Evolutionary conservation across 2,888 invertebrate species (phyloP).

Genomic region (Periphyllus acericola): DNA sequence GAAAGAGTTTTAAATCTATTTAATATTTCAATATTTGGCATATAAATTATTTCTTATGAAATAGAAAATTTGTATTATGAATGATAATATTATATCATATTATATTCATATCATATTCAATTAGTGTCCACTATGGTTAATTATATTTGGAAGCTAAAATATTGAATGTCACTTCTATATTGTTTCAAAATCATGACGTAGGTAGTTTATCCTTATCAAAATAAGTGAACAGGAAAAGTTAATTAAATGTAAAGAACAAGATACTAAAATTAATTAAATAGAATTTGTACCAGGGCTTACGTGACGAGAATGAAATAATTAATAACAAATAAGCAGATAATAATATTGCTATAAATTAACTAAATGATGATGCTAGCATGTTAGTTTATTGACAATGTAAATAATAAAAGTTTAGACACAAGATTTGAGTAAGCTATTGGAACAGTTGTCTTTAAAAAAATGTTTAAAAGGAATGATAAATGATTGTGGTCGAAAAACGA

Average conservation of each 20-base stretch:
- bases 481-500: not conserved
- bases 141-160: conserved; percentile 8
- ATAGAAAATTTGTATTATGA: not conserved
- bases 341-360: conserved; percentile 11
- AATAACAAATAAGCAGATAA: not conserved
- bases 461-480: not conserved
- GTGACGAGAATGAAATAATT: conserved; percentile 7
- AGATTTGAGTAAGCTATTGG: not conserved
- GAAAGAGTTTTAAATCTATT: no score
- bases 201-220: conserved; percentile 30
- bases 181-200: conserved; percentile 23
- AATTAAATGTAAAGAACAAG: conserved; percentile 47
- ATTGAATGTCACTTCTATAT: not conserved
- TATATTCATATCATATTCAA: not conserved
- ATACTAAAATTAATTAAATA: conserved; percentile 45
- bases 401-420: not conserved
- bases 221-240: conserved; percentile 49
- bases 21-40: no score
- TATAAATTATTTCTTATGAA: not conserved
- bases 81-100: not conserved
- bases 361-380: not conserved
- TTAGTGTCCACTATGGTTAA: conserved; percentile 26
- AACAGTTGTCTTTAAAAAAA: not conserved
- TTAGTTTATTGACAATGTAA: not conserved
- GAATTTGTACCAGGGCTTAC: not conserved